These are phyloP conservation scores for Microcaecilia unicolor DNA, from an alignment of 2,797 vertebrate genomes.

Conservation along the genomic window DNA sequence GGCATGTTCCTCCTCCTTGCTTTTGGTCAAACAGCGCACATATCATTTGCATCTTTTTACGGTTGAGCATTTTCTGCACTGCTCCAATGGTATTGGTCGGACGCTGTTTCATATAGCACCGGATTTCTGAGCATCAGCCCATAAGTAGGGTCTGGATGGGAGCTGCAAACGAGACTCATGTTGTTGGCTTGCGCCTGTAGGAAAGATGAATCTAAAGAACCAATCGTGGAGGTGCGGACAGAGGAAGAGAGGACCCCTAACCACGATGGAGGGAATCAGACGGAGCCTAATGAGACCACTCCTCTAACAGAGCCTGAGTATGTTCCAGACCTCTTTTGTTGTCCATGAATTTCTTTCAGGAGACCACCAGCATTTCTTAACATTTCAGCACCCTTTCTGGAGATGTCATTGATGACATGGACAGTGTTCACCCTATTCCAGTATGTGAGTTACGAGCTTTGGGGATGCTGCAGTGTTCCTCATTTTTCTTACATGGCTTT, in stretches of 20 bases:
- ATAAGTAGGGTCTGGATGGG: too few species aligned
- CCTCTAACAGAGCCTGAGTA: slow-evolving; percentile 96
- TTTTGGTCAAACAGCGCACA: too few species aligned
- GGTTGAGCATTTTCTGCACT: too few species aligned
- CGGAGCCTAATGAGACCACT: slow-evolving; percentile 92
- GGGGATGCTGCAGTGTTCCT: too few species aligned
- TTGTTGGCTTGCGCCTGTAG: slow-evolving; percentile 48
- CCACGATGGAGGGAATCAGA: slow-evolving; percentile 85
- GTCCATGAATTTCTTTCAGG: neutral
- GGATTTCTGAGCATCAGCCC: too few species aligned
- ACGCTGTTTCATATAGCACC: too few species aligned
- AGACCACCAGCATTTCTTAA: neutral
- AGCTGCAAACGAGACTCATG: neutral
- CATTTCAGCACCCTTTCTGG: neutral
- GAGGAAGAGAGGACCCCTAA: slow-evolving; percentile 92
- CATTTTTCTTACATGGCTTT: too few species aligned
- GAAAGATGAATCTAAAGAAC: slow-evolving; percentile 95
- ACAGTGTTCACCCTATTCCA: too few species aligned
- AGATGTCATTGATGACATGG: neutral
- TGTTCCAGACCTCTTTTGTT: slow-evolving; percentile 20
- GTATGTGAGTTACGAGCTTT: too few species aligned
- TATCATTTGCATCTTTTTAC: too few species aligned
- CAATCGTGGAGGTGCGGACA: slow-evolving; percentile 89
- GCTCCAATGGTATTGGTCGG: too few species aligned
- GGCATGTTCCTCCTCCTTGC: too few species aligned